Base-by-base conservation (phyloP, 2,797 vertebrate species). In the Xerus rutilus region DNA sequence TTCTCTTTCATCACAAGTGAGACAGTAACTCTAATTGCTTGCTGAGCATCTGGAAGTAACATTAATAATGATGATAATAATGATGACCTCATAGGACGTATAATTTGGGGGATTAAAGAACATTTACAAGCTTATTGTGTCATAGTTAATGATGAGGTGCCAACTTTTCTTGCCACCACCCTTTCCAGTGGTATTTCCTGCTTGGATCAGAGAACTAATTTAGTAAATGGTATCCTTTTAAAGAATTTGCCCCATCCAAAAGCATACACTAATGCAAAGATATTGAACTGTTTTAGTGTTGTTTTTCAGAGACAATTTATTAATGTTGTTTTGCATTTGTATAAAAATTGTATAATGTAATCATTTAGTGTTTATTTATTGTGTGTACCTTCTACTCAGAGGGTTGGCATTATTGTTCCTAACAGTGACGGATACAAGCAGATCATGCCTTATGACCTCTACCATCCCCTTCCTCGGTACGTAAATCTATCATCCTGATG, bases 361-460 rank as follows among this genome's bases (percentile, higher is more conserved):
- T 98, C 98, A 98, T 98, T 98, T 98, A 98, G 98, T 98, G 97
- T 98, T 98, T 98, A 97, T 98, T 98, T 98, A 98, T 99, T 98
- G 98, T 99, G 97, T 99, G 97, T 98, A 98, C 98, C 98, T 98
- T 99, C 98, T 98, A 99, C 98, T 99, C 98, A 99, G 98, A 98
- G 98, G 98, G 98, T 98, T 99, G 98, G 98, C 98, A 98, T 99
- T 99, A 98, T 99, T 98, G 98, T 98, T 98, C 98, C 98, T 99
- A 99, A 98, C 98, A 99, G 99, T 98, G 99, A 99, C 86, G 99
- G 99, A 98, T 99, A 99, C 99, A 99, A 99, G 98, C 99, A 99
- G 98, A 99, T 99, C 97, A 99, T 99, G 99, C 99, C 99, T 5
- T 99, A 99, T 98, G 99, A 99, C 99, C 99, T 99, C 98, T 99